These are phyloP conservation scores for Thera britannica DNA, from an alignment of 2,888 invertebrate genomes.

Conservation along the genomic window DNA sequence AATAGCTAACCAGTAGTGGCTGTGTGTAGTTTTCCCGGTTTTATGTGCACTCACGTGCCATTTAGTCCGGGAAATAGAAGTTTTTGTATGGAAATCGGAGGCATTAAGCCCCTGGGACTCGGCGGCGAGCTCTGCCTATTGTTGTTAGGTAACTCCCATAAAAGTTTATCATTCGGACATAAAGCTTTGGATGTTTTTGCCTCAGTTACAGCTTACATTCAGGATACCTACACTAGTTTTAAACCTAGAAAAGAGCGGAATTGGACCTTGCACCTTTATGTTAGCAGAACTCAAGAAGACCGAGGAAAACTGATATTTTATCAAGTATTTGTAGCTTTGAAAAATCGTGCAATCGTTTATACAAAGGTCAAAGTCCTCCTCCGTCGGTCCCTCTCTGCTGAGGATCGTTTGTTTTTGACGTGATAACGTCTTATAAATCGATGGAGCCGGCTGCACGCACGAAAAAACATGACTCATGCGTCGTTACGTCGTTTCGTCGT, in stretches of 20 bases:
- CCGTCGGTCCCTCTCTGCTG: too few relatives aligned
- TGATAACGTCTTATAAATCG: too few relatives aligned
- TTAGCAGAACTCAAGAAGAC: too few relatives aligned
- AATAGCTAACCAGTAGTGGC: constrained; percentile 55
- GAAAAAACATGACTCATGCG: too few relatives aligned
- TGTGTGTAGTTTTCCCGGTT: constrained; percentile 76
- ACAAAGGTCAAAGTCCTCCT: too few relatives aligned
- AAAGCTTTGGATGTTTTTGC: constrained; percentile 61
- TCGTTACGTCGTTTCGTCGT: too few relatives aligned
- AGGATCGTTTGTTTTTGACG: too few relatives aligned
- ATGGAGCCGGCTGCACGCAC: too few relatives aligned
- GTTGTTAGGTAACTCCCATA: constrained; percentile 76
- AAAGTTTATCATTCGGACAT: constrained; percentile 78
- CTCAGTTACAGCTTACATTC: constrained; percentile 33
- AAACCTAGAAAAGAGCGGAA: constrained; percentile 11
- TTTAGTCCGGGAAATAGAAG: constrained; percentile 83
- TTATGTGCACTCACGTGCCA: constrained; percentile 83
- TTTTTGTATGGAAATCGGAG: constrained; percentile 84
- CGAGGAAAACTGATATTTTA: too few relatives aligned
- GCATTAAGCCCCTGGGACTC: constrained; percentile 73
- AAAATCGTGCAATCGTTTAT: too few relatives aligned
- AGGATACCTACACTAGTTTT: constrained; percentile 26
- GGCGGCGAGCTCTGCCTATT: constrained; percentile 72
- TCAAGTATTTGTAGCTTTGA: too few relatives aligned
- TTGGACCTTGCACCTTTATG: neutral